phyloP scores from a whole-genome alignment of 2,113 vertebrate species.

The Pelmatolapia mariae region DNA sequence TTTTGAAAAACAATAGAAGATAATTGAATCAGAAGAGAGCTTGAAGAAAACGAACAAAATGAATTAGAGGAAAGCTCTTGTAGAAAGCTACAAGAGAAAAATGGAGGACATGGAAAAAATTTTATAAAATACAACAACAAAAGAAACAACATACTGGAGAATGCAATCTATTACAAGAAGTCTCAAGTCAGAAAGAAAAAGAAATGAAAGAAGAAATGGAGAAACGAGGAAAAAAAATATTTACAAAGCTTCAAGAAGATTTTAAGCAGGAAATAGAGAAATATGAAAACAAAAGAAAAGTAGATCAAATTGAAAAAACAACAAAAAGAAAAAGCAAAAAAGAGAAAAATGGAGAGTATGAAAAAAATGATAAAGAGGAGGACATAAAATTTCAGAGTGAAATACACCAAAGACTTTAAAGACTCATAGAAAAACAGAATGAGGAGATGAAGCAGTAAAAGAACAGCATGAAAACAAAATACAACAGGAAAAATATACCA shows the following conservation, averaged over 20 bases:
- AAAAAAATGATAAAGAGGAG: not conserved
- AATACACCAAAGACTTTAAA: not conserved
- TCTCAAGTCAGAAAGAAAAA: not conserved
- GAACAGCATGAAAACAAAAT: not conserved
- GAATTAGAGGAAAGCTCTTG: too few relatives aligned
- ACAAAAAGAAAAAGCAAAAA: not conserved
- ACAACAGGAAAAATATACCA: not conserved
- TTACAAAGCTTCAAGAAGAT: not conserved
- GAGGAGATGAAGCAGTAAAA: not conserved
- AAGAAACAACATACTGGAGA: not conserved
- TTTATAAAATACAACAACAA: not conserved
- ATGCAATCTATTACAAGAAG: not conserved
- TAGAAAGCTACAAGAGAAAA: not conserved
- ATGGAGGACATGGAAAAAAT: not conserved
- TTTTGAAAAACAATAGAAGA: not conserved
- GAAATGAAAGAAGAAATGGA: not conserved
- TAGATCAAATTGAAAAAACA: rapidly evolving
- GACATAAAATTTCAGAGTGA: not conserved
- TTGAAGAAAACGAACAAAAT: not conserved
- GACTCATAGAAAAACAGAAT: not conserved
- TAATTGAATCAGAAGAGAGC: rapidly evolving
- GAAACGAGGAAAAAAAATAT: not conserved
- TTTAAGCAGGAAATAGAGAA: not conserved
- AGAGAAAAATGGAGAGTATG: not conserved
- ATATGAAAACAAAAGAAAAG: not conserved